Percentiles rank a stretch among this genome's conserved stretches.
phyloP scores from a whole-genome alignment of 2,113 vertebrate genomes.

The Muntiacus muntjak region DNA sequence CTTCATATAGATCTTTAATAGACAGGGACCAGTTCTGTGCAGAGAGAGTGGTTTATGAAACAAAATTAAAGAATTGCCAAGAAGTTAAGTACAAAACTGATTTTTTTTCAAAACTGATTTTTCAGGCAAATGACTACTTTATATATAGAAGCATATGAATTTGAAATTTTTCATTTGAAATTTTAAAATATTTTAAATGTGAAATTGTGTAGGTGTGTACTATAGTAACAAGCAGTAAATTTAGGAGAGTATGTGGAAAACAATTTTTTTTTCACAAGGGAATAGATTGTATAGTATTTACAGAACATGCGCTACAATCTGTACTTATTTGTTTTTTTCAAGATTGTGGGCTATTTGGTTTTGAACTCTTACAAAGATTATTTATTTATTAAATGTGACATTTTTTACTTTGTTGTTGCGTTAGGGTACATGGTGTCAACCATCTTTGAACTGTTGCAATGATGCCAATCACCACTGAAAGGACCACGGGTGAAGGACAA shows the following conservation, averaged over 20 bases:
- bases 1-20: not conserved
- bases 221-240: not conserved
- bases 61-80: not conserved
- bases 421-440: not conserved
- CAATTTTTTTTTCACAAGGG: not conserved
- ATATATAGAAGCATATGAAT: not conserved
- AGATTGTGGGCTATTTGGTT: not conserved
- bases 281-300: not conserved
- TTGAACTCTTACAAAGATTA: not conserved
- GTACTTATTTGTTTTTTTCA: not conserved
- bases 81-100: not conserved
- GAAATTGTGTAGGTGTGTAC: not conserved
- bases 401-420: not conserved
- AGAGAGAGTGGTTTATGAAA: not conserved
- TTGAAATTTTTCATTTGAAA: constrained; percentile 31
- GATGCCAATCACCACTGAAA: no score
- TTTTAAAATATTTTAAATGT: constrained; percentile 1
- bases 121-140: not conserved
- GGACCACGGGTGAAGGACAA: no score
- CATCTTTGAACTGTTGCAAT: not conserved
- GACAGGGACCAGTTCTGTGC: not conserved
- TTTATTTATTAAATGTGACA: not conserved
- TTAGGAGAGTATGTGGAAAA: not conserved
- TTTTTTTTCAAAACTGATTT: not conserved
- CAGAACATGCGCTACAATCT: not conserved